Evolutionary conservation across 2,113 vertebrate genomes (phyloP), one percentile per base, ranked within the genome.

Genomic region (Pteropus alecto): DNA sequence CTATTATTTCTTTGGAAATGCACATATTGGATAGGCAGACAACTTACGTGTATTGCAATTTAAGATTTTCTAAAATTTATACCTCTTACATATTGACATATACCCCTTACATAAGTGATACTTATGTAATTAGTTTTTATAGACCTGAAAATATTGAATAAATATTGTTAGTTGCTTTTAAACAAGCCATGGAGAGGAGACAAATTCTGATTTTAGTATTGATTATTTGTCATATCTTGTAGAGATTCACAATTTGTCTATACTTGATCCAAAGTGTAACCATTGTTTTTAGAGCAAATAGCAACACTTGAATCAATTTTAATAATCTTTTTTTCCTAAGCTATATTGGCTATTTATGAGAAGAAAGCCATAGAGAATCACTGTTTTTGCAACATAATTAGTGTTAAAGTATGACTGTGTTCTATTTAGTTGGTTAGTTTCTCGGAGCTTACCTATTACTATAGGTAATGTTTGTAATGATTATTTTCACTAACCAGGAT

Each of bases 161-260:
- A 88, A 89, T 93, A 82, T 30, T 87, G 74, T 61, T 67, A 67
- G 18, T 63, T 70, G 22, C 13, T 95, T 84, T 82, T 87, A 77
- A 60, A 73, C 43, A 78, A 93, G 24, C 33, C 48, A 7, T 79
- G 51, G 38, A 22, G 16, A 63, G n/a, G 56, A 89, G 46, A 35
- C 58, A 92, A 24, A 33, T 87, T 91, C 41, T 84, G 35, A 93
- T 86, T 82, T 92, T 65, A 96, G 48, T 73, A 61, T 43, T 83
- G 28, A 67, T 67, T 68, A 6, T 63, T 71, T 82, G 43, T 43
- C 11, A 41, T 83, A 33, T 43, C 33, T 93, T 54, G 8, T n/a
- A 81, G 58, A 97, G 41, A 92, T 48, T 88, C 28, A 76, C 10
- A 60, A 1, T 81, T 79, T 33, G 48, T 87, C 33, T 87, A 1